Conservation (phyloP, 2,113 vertebrate species). For the Xiphophorus maculatus region DNA sequence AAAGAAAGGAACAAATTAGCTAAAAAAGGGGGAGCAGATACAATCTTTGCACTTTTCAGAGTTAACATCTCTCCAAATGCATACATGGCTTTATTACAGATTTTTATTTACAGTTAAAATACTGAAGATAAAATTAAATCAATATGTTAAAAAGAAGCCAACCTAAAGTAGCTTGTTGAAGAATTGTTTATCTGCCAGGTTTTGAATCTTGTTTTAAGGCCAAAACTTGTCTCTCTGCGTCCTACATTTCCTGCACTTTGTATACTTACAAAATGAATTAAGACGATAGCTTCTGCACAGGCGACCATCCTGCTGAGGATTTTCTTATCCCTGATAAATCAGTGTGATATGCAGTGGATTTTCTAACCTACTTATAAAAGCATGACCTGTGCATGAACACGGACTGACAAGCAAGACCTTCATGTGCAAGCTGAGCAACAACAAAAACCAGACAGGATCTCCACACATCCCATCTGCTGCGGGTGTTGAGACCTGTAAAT, state of each 20-base stretch:
- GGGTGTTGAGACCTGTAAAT: not conserved
- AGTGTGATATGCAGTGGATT: slow-evolving; percentile 48
- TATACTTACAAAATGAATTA: slow-evolving; percentile 24
- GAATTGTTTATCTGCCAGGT: not conserved
- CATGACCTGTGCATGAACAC: slow-evolving; percentile 35
- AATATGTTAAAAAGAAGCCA: not conserved
- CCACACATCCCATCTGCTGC: not conserved
- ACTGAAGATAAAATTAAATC: not conserved
- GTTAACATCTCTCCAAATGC: not conserved
- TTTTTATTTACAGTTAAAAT: not conserved
- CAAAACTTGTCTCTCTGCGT: slow-evolving; percentile 5
- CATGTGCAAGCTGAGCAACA: not conserved
- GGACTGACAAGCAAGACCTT: slow-evolving; percentile 16
- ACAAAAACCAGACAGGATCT: not conserved
- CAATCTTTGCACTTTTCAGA: not conserved
- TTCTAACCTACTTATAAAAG: slow-evolving; percentile 65
- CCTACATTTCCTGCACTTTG: slow-evolving; percentile 19
- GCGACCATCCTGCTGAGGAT: slow-evolving; percentile 47
- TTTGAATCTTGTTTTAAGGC: not conserved
- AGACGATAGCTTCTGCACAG: slow-evolving; percentile 22
- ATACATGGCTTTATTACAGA: not conserved
- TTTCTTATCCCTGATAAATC: slow-evolving; percentile 66
- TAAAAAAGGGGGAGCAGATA: not conserved
- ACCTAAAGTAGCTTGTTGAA: not conserved
- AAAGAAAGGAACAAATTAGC: not conserved